Base-by-base conservation (phyloP, 1,140 invertebrate genomes). In the Psilanteris sp. region DNA sequence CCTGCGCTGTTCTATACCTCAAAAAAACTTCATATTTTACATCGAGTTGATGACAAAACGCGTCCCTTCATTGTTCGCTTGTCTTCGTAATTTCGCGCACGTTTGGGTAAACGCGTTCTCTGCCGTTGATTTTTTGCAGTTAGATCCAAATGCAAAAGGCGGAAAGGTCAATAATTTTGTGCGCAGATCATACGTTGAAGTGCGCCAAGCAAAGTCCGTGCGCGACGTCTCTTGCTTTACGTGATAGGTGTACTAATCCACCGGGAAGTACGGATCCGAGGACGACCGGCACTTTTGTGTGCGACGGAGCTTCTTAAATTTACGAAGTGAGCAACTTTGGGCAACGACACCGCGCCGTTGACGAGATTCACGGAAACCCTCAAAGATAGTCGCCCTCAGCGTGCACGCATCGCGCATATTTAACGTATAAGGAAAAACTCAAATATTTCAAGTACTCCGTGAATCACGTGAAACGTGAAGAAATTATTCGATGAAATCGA, bases 131-230 rank as follows among this genome's bases (percentile, higher is more conserved):
- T 39, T 43, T 52, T 55, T 52, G 52, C 32, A 37, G 67, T 55
- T 71, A 55, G 55, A 71, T 62, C n/a, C 48, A 62, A 71, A 71
- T 39, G 46, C 39, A 62, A 55, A 32, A 39, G 39, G 3, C 59
- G 31, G 55, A 71, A 71, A 71, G 67, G 67, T 62, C 67, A 71
- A 55, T 57, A 71, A 62, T 62, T 62, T 71, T 61, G 55, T 71
- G 67, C 67, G 67, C 46, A 55, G 39, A 71, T 54, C 13, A 44
- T 62, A 29, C 32, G 24, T 55, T 15, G 29, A 26, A 39, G 36
- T 44, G 48, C 36, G 32, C 8, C 48, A 37, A 6, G 43, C 52
- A 26, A 68, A 68, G 64, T 68, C 62, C 50, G 16, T 29, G 37
- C 39, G 54, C 64, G 43, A 50, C 43, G 52, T 70, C 22, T 44